Evolutionary conservation across 1,140 invertebrate species (phyloP).

Genomic region (Drosophila truncata): DNA sequence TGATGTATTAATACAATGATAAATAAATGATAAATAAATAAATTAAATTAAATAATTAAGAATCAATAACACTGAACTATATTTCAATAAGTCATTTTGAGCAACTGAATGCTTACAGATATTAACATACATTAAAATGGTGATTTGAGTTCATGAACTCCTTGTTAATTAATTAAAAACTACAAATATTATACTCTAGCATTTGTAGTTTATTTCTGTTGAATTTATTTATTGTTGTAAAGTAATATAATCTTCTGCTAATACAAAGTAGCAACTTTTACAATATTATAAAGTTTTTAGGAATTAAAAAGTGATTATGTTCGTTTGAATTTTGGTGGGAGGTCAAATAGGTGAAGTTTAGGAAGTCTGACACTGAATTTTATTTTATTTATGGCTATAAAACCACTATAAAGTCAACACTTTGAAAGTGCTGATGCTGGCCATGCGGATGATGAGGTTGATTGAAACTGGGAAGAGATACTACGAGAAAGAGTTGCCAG

Average conservation of each 20-base stretch:
- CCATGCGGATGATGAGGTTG: constrained; percentile 38
- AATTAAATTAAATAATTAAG: too few relatives aligned
- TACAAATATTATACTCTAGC: not conserved
- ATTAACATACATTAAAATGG: not conserved
- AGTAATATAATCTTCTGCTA: too few relatives aligned
- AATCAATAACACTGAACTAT: not conserved
- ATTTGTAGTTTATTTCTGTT: not conserved
- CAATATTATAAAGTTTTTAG: too few relatives aligned
- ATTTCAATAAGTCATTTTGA: not conserved
- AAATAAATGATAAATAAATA: too few relatives aligned
- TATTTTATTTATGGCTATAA: not conserved
- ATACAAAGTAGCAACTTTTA: too few relatives aligned
- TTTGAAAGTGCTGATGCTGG: not conserved
- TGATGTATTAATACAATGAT: not conserved
- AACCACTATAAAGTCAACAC: not conserved
- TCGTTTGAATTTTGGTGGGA: too few relatives aligned
- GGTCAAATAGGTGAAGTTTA: too few relatives aligned
- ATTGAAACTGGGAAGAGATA: constrained; percentile 35
- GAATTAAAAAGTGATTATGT: too few relatives aligned
- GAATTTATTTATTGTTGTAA: too few relatives aligned
- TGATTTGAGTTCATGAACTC: not conserved
- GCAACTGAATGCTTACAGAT: not conserved
- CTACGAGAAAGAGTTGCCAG: constrained; percentile 52
- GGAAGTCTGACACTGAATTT: too few relatives aligned
- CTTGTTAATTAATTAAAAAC: not conserved